Percentiles rank a stretch among this genome's conserved stretches.
These are phyloP conservation scores for Anniella stebbinsi DNA, from an alignment of 2,797 vertebrate genomes.

Conservation along the genomic window DNA sequence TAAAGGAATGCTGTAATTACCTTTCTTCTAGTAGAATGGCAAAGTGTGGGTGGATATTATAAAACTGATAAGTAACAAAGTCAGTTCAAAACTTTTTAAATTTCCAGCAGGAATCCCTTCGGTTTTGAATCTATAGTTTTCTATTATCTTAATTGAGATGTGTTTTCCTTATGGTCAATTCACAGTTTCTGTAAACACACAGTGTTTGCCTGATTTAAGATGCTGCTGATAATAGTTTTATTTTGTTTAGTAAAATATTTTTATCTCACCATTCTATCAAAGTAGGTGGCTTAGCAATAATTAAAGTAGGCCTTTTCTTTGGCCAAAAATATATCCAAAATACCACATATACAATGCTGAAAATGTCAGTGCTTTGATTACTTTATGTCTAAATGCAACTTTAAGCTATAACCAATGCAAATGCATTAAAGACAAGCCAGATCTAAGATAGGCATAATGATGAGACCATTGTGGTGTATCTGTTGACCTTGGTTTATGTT, in stretches of 20 bases:
- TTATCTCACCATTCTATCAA: background rate
- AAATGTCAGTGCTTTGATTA: background rate
- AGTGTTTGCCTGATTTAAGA: background rate
- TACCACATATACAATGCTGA: background rate
- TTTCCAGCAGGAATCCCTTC: background rate
- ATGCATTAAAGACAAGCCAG: slow-evolving; percentile 11
- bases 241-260: background rate
- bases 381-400: slow-evolving; percentile 16
- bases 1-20: no score
- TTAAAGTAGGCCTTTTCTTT: background rate
- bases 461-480: accelerated
- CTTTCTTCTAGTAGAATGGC: no score
- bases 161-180: background rate
- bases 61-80: background rate
- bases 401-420: background rate
- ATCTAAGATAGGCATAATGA: background rate
- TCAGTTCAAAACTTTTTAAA: background rate
- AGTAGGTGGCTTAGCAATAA: background rate
- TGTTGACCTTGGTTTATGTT: slow-evolving; percentile 20
- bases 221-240: background rate
- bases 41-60: background rate
- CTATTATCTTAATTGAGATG: background rate
- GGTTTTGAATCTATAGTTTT: background rate
- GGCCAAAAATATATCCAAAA: accelerated
- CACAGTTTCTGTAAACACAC: background rate